phyloP scores from a whole-genome alignment of 1,140 invertebrate species.

The Apis mellifera region Amel_HAv3.1 CM009938.2:6068001-6068500 shows the following conservation, averaged over 20 bases:
- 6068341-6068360: no score
- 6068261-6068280: not conserved
- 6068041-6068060: slow-evolving; percentile 26
- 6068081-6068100: slow-evolving; percentile 53
- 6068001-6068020: slow-evolving; percentile 53
- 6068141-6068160: slow-evolving; percentile 50
- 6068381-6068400: no score
- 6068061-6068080: slow-evolving; percentile 17
- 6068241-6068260: no score
- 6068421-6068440: no score
- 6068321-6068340: no score
- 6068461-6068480: no score
- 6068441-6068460: no score
- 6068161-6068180: slow-evolving; percentile 8
- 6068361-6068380: no score
- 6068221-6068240: slow-evolving; percentile 19
- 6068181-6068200: not conserved
- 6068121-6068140: slow-evolving; percentile 61
- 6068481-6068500: no score
- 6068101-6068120: slow-evolving; percentile 50
- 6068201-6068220: slow-evolving; percentile 6
- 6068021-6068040: slow-evolving; percentile 11
- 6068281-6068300: no score
- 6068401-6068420: no score
- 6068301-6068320: no score